These are phyloP conservation scores for Callipepla squamata DNA, from an alignment of 2,113 vertebrate genomes.

Conservation along the genomic window DNA sequence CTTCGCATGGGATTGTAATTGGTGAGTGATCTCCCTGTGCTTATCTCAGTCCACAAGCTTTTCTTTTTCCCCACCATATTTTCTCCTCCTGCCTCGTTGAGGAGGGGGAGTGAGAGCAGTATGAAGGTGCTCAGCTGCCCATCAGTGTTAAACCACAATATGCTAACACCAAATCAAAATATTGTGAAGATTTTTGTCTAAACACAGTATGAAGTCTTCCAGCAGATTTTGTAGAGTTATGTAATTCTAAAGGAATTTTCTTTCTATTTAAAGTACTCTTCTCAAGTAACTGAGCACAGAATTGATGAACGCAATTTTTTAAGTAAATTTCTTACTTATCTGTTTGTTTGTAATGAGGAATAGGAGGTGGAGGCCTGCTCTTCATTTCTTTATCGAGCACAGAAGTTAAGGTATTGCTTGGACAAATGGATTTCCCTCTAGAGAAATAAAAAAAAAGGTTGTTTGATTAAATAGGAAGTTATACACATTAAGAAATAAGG, in stretches of 20 bases:
- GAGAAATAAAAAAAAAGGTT: slow-evolving; percentile 53
- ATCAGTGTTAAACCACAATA: background rate
- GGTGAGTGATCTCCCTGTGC: background rate
- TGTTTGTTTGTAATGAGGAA: slow-evolving; percentile 91
- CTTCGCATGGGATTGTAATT: background rate
- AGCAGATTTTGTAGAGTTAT: background rate
- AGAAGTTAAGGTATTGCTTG: slow-evolving; percentile 85
- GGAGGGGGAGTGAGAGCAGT: background rate
- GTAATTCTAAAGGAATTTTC: background rate
- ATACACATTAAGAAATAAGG: background rate
- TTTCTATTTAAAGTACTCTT: background rate
- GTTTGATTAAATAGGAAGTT: background rate
- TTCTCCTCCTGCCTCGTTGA: background rate
- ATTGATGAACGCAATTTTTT: background rate
- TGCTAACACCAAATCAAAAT: background rate
- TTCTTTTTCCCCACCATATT: background rate
- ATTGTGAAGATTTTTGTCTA: background rate
- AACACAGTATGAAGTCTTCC: background rate
- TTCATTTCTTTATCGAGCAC: slow-evolving; percentile 89
- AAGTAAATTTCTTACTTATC: slow-evolving; percentile 84
- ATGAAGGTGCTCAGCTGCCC: background rate
- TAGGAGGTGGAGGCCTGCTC: slow-evolving; percentile 87
- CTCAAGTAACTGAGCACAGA: background rate
- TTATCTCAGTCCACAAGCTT: background rate
- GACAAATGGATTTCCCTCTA: slow-evolving; percentile 92